phyloP scores from a whole-genome alignment of 2,888 invertebrate species.

The Callyntrura sp. region DNA sequence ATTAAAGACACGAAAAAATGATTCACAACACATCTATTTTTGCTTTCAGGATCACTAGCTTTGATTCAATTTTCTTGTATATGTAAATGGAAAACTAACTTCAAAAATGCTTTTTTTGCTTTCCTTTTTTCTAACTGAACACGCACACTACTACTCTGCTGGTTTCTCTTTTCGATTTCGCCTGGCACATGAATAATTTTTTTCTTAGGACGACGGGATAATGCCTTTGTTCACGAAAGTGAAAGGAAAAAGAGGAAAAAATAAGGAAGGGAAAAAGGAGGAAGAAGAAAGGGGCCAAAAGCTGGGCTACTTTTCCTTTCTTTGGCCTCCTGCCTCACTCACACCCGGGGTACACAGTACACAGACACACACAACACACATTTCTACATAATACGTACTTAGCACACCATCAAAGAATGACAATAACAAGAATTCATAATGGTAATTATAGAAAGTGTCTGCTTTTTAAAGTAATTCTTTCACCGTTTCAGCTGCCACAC shows the following conservation, averaged over 20 bases:
- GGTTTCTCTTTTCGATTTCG: neutral
- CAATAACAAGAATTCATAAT: neutral
- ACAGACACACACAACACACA: neutral
- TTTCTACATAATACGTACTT: neutral
- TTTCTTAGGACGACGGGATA: slow-evolving; percentile 55
- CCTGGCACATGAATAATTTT: slow-evolving; percentile 79
- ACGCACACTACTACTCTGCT: neutral
- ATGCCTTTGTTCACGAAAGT: slow-evolving; percentile 64
- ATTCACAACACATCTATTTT: slow-evolving; percentile 57
- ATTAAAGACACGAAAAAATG: slow-evolving; percentile 66
- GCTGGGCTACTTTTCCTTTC: slow-evolving; percentile 46
- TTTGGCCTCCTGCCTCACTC: neutral
- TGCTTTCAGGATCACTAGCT: slow-evolving; percentile 73
- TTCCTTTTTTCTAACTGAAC: slow-evolving; percentile 10
- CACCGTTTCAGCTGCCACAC: neutral
- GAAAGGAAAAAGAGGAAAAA: slow-evolving; percentile 42
- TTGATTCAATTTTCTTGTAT: slow-evolving; percentile 71
- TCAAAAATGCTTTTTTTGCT: slow-evolving; percentile 30
- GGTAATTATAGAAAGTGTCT: slow-evolving; percentile 15
- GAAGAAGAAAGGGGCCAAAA: slow-evolving; percentile 40
- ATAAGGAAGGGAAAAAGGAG: slow-evolving; percentile 3
- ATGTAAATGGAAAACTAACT: slow-evolving; percentile 61
- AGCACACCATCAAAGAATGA: neutral
- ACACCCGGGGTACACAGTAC: neutral
- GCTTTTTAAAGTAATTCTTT: slow-evolving; percentile 4